Conservation (phyloP, 2,113 vertebrate genomes). For the Dipodomys stephensi region DNA sequence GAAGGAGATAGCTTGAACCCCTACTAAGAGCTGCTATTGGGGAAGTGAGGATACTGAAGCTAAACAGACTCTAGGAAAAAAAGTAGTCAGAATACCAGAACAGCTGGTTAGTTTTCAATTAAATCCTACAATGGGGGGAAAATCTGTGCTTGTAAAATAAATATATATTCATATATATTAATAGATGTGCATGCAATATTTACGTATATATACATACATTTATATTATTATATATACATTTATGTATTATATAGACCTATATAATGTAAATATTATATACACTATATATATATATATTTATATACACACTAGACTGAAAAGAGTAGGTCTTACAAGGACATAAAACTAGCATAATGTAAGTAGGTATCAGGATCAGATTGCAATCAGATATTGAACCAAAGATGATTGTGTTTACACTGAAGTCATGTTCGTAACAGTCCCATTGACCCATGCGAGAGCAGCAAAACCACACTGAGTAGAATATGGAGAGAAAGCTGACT, state of each 20-base stretch:
- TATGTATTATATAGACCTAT: no score
- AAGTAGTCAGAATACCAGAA: conserved; percentile 37
- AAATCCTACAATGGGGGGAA: conserved; percentile 36
- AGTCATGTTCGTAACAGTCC: neutral
- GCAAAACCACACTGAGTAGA: neutral
- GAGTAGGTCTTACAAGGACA: neutral
- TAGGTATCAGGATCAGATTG: conserved; percentile 36
- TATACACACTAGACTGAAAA: neutral
- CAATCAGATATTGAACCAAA: conserved; percentile 19
- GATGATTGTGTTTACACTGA: neutral
- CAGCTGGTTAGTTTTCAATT: conserved; percentile 39
- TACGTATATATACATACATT: no score
- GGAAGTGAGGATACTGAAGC: neutral
- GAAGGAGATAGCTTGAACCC: neutral
- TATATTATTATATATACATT: no score
- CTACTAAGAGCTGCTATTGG: neutral
- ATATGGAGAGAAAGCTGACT: neutral
- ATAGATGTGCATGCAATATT: no score
- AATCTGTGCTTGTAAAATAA: neutral
- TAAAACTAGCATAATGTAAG: conserved; percentile 43
- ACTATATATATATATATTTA: neutral
- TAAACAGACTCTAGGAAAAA: neutral
- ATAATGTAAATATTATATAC: no score
- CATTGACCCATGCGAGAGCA: neutral
- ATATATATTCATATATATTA: no score